Evolutionary conservation across 2,888 invertebrate species (phyloP).

Genomic region (Synergus laeviventris): DNA sequence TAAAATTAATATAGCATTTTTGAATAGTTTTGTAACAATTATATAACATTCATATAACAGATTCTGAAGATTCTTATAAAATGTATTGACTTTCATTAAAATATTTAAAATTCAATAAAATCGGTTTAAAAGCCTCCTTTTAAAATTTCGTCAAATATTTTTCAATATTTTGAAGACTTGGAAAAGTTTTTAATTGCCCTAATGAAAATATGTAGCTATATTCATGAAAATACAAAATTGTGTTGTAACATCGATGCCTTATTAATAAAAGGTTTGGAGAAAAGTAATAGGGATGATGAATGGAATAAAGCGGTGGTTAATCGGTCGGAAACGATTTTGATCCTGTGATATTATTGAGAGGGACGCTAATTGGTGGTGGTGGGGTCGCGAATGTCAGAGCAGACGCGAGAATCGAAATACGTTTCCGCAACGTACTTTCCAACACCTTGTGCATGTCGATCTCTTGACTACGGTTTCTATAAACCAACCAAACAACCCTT

Average conservation of each 20-base stretch:
- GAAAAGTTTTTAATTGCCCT: too few species aligned
- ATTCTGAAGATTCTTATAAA: too few species aligned
- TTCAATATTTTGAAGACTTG: too few species aligned
- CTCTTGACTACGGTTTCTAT: slow-evolving; percentile 41
- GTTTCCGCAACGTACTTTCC: slow-evolving; percentile 36
- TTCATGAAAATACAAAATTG: not conserved
- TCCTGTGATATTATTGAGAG: slow-evolving; percentile 30
- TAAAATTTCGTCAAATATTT: too few species aligned
- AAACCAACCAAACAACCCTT: slow-evolving; percentile 6
- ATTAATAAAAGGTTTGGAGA: not conserved
- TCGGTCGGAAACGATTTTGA: slow-evolving; percentile 33
- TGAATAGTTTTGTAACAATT: too few species aligned
- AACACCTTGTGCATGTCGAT: slow-evolving; percentile 42
- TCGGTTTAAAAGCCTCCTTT: too few species aligned
- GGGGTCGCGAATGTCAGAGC: slow-evolving; percentile 36
- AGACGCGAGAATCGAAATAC: slow-evolving; percentile 38
- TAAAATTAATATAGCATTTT: too few species aligned
- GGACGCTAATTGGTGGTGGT: slow-evolving; percentile 50
- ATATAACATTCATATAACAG: too few species aligned
- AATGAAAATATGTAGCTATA: too few species aligned
- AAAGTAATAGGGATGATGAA: not conserved
- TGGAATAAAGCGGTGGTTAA: slow-evolving; percentile 43
- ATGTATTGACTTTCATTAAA: too few species aligned
- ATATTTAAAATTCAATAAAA: too few species aligned
- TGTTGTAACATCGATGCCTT: not conserved